Percentiles rank a stretch among this genome's conserved stretches.
Conservation (phyloP, 2,113 vertebrate species). For the Zosterops japonicus region DNA sequence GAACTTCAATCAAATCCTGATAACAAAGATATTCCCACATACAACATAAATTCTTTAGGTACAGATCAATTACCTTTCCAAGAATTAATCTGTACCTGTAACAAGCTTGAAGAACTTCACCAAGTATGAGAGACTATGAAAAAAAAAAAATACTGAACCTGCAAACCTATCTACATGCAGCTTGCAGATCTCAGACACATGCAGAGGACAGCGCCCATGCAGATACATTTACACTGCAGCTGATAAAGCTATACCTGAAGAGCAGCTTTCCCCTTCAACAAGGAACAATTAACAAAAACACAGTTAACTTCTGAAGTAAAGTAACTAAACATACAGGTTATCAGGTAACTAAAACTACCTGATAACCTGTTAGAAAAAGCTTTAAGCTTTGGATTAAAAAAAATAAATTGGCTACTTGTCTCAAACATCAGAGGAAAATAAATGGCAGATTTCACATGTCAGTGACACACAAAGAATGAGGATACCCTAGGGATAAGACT, state of each 20-base stretch:
- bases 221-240: background rate
- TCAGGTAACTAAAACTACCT: background rate
- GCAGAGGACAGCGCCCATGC: background rate
- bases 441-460: background rate
- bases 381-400: background rate
- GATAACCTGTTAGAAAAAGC: background rate
- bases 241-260: background rate
- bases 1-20: background rate
- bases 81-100: background rate
- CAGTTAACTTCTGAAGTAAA: background rate
- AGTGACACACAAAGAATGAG: background rate
- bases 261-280: background rate
- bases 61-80: background rate
- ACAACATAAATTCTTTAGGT: background rate
- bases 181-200: background rate
- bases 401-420: background rate
- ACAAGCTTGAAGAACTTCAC: background rate
- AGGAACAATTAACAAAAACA: background rate
- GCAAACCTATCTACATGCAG: background rate
- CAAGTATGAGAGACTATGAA: background rate
- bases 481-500: background rate
- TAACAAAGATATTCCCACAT: background rate
- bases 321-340: background rate
- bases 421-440: background rate
- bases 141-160: background rate